A percentile compares a stretch with the other conserved stretches of the same genome.
Conservation (phyloP, 2,113 vertebrate species). For the Thoracochromis brauschi region DNA sequence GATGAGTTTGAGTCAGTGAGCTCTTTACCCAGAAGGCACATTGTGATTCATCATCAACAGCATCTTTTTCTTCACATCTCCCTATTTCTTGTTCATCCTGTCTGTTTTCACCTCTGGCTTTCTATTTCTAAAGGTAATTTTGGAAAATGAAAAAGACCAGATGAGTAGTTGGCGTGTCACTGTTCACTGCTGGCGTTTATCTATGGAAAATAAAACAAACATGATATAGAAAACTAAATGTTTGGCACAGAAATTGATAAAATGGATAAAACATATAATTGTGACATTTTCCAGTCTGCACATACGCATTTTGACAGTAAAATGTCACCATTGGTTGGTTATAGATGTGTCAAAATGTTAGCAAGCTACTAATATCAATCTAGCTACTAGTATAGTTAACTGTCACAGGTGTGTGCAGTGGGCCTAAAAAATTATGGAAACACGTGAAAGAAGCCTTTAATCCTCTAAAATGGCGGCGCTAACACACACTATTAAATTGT, state of each 20-base stretch:
- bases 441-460: background rate
- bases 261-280: background rate
- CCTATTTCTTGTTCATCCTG: background rate
- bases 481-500: background rate
- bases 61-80: background rate
- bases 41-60: conserved; percentile 53
- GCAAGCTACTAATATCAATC: background rate
- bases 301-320: background rate
- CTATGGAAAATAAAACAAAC: background rate
- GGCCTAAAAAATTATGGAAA: background rate
- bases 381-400: background rate
- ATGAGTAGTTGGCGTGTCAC: background rate
- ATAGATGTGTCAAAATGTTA: background rate
- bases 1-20: conserved; percentile 44
- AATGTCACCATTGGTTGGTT: background rate
- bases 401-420: background rate
- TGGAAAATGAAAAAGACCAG: background rate
- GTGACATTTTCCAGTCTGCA: background rate
- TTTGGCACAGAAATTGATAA: background rate
- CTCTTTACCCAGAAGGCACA: conserved; percentile 36
- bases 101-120: conserved; percentile 4
- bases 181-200: background rate
- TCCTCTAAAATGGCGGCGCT: background rate
- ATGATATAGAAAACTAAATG: background rate
- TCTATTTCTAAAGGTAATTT: background rate